Base-by-base conservation (phyloP, 2,113 vertebrate species). In the Cyanoramphus novaezelandiae region DNA sequence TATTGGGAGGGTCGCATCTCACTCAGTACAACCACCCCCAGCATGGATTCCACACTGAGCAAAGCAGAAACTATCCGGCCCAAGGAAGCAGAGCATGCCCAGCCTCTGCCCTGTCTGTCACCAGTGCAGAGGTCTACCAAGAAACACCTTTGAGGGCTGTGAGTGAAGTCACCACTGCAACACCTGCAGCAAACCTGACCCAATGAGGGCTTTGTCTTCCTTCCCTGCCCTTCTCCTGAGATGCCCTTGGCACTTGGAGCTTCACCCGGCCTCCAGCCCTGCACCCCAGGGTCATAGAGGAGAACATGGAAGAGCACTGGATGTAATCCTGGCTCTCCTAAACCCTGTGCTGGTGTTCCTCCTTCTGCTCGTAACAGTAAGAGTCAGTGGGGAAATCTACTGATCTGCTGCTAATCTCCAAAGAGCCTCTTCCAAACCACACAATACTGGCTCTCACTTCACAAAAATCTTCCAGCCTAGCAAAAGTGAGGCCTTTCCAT, bases 391-490 rank as follows among this genome's bases (percentile, higher is more conserved):
- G 92, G 82, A 95, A 93, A 91, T 55, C 92, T 59, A 35, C 92
- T 78, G 88, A 92, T 88, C 90, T 94, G 68, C 88, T 94, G 93
- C 83, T 96, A 92, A 95, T 94, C 90, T 90, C 72, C 9, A 0
- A 81, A 88, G 24, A 83, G 31, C 33, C 39, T 79, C 76, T 78
- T 96, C 93, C 95, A 97, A 95, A 90, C 95, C 95, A 92, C 92
- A 92, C 5, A 0, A n/a, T 50, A 70, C 47, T 93, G 93, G 82
- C 88, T 86, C 74, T 68, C 47, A 29, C 55, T 95, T 93, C 83
- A 81, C 53, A 91, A 82, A 87, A 96, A 64, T 52, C 90, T 94
- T 92, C 77, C 70, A 52, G 25, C 6, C 74, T 63, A 86, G 70
- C 43, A 44, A 33, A 76, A 95, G 74, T 4, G 23, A 91, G 60